Evolutionary conservation across 2,797 vertebrate species (phyloP), one percentile per base, ranked within the genome.

Genomic region (Labroides dimidiatus): DNA sequence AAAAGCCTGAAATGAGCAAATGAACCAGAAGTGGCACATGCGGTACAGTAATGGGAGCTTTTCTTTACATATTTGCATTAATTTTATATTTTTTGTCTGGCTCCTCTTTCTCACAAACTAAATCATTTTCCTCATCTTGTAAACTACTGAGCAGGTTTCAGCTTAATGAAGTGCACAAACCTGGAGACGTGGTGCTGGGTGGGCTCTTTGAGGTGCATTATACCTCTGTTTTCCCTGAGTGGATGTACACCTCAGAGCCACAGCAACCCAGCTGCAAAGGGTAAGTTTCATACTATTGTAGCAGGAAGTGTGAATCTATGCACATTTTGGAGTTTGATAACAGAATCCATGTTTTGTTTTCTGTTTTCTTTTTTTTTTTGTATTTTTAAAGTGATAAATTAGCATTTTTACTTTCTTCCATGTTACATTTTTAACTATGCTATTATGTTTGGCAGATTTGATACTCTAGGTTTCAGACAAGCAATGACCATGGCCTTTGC

Each of bases 161-260:
- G 21, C 71, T 83, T 4, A 86, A 84, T 61, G 76, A 64, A 10
- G 74, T 93, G 53, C 75, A 77, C 51, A 82, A 75, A 57, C 41
- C 80, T 39, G 93, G 93, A n/a, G 90, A 92, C 68, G 73, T 93
- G 36, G 69, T 92, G 61, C 65, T 93, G 0, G 91, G 93, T 33
- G 92, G 92, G 2, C 65, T 93, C 48, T 93, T 93, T 63, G 87
- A 89, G 33, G 72, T 93, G 21, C 87, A 92, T 53, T 90, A 87
- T 39, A 80, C 81, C 37, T 86, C 91, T 30, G 68, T 85, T 11
- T 90, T 87, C 23, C 87, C 91, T 20, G 88, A 92, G 62, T 62
- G 85, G 39, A 84, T 77, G 2, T 93, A 90, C 54, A 87, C 69
- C 39, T 85, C 87, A 12, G 78, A 91, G 58, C 92, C 91, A 14